Conservation (phyloP, 2,888 invertebrate genomes). For the Morpho helenor region DNA sequence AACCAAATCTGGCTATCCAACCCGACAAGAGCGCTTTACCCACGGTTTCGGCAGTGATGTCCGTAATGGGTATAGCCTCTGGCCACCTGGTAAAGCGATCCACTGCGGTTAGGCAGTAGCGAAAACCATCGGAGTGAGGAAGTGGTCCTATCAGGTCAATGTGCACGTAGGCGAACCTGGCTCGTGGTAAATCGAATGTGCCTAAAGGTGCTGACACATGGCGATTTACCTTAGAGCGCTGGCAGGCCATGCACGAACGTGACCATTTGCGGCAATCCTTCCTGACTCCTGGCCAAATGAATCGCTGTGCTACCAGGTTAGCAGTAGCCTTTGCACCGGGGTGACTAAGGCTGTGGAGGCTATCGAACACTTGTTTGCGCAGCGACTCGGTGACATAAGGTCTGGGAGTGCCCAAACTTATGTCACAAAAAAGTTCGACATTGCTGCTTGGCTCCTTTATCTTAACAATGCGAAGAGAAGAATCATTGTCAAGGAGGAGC, state of each 20-base stretch:
- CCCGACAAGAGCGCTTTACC: no score
- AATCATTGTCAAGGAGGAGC: not conserved
- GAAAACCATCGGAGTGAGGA: no score
- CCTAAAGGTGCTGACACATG: slow-evolving; percentile 23
- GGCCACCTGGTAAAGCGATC: no score
- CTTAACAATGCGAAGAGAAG: not conserved
- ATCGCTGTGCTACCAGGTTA: slow-evolving; percentile 36
- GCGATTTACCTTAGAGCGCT: slow-evolving; percentile 38
- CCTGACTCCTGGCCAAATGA: slow-evolving; percentile 46
- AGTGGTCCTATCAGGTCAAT: no score
- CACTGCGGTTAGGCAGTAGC: no score
- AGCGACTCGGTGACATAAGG: not conserved
- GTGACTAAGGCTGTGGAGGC: no score
- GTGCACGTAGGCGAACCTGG: no score
- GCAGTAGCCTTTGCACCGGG: slow-evolving; percentile 10
- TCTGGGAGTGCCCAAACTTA: not conserved
- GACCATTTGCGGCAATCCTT: slow-evolving; percentile 41
- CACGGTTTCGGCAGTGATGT: no score
- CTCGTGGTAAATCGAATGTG: not conserved
- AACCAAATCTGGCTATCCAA: no score
- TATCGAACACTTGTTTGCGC: not conserved
- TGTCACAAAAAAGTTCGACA: not conserved
- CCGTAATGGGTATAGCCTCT: no score
- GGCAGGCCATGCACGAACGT: slow-evolving; percentile 38
- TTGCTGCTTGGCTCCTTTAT: not conserved